Evolutionary conservation across 2,113 vertebrate species (phyloP).

Genomic region (cattle (Bos taurus)): DNA sequence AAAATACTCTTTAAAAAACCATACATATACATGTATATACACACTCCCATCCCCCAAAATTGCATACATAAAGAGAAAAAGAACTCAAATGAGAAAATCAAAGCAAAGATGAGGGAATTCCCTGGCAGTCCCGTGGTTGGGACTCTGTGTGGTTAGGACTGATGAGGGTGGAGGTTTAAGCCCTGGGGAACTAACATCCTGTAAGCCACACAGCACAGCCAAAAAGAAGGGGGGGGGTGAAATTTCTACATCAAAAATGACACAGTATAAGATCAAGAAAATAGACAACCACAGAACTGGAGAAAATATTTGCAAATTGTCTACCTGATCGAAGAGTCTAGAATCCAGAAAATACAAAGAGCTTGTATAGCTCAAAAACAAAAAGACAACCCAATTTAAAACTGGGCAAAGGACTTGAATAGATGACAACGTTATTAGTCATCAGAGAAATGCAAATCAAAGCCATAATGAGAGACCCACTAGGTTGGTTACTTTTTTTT

Average conservation of each 20-base stretch:
- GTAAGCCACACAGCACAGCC: background rate
- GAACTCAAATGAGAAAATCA: background rate
- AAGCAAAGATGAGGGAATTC: background rate
- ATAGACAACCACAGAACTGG: background rate
- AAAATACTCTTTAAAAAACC: background rate
- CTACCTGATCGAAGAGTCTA: background rate
- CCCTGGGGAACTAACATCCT: background rate
- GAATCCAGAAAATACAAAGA: background rate
- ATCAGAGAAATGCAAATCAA: background rate
- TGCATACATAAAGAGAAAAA: background rate
- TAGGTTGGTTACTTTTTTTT: background rate
- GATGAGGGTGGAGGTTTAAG: background rate
- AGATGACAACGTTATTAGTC: background rate
- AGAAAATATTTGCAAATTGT: background rate
- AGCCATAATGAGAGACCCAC: background rate
- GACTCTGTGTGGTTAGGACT: background rate
- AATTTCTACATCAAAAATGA: background rate
- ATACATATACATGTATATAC: background rate
- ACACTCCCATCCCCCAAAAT: background rate
- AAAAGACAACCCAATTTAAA: background rate
- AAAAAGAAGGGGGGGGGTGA: background rate
- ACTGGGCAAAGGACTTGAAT: background rate
- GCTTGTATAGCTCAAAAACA: background rate
- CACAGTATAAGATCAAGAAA: background rate
- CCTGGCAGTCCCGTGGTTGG: background rate